A percentile compares a stretch with the other conserved stretches of the same genome.
phyloP scores from a whole-genome alignment of 2,888 invertebrate genomes.

The Chironomus riparius region DNA sequence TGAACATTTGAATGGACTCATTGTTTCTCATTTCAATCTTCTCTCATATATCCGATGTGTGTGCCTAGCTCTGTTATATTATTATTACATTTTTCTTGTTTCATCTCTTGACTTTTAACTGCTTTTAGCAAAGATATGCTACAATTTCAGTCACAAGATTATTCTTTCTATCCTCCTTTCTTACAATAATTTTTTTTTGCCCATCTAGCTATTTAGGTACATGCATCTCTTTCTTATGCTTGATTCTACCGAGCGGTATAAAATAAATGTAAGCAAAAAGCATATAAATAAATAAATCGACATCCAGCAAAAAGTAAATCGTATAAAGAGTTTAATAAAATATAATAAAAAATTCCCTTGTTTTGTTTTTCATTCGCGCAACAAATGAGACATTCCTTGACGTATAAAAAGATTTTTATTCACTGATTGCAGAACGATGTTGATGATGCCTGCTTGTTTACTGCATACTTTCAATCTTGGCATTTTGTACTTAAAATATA shows the following conservation, averaged over 20 bases:
- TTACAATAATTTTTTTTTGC: not conserved
- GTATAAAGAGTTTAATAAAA: not conserved
- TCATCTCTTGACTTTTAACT: too few relatives aligned
- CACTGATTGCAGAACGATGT: slow-evolving; percentile 17
- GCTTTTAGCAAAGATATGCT: too few relatives aligned
- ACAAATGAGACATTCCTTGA: slow-evolving; percentile 26
- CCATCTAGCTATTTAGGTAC: too few relatives aligned
- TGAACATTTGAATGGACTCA: slow-evolving; percentile 29
- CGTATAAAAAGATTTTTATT: slow-evolving; percentile 18
- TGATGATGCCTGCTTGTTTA: slow-evolving; percentile 10
- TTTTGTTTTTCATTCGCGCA: not conserved
- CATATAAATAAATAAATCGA: not conserved
- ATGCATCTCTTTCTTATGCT: not conserved
- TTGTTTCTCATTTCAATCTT: slow-evolving; percentile 26
- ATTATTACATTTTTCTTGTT: not conserved
- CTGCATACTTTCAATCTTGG: not conserved
- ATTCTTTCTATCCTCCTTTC: not conserved
- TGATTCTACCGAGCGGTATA: not conserved
- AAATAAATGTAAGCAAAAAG: too few relatives aligned
- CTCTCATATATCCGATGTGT: not conserved
- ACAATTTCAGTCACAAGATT: not conserved
- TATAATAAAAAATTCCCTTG: not conserved
- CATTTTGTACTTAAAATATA: not conserved
- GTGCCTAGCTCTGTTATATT: not conserved
- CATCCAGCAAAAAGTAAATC: not conserved